A percentile compares a stretch with the other conserved stretches of the same genome.
Conservation (phyloP, 2,113 vertebrate species). For the Aythya baeri region DNA sequence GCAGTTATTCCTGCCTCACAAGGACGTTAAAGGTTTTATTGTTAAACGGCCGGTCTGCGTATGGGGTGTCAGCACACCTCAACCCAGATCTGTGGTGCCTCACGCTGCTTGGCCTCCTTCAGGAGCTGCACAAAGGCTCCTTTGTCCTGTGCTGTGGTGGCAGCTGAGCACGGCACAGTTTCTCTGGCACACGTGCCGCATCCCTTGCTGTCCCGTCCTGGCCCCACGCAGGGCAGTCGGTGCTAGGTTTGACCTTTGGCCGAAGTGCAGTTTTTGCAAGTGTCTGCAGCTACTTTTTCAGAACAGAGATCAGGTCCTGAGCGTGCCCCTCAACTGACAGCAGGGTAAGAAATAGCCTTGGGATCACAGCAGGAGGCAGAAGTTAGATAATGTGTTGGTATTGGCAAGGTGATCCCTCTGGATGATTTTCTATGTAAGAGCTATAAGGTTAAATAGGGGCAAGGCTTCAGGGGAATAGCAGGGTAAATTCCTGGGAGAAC, state of each 20-base stretch:
- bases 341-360: background rate
- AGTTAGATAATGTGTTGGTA: background rate
- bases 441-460: background rate
- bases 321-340: background rate
- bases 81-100: background rate
- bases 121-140: constrained; percentile 2
- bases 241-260: background rate
- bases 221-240: background rate
- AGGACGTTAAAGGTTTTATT: background rate
- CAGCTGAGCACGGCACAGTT: background rate
- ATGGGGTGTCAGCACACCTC: background rate
- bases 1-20: background rate
- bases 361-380: background rate
- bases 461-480: background rate
- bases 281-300: background rate
- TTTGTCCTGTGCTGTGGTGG: background rate
- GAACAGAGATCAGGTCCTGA: background rate
- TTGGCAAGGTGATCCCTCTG: background rate
- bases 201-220: constrained; percentile 22
- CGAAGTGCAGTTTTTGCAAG: background rate
- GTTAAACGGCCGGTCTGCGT: background rate
- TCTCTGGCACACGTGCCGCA: background rate
- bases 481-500: background rate
- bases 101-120: constrained; percentile 25
- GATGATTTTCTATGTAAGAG: background rate